These are phyloP conservation scores for Erebia epiphron DNA, from an alignment of 2,888 invertebrate species.

Conservation along the genomic window DNA sequence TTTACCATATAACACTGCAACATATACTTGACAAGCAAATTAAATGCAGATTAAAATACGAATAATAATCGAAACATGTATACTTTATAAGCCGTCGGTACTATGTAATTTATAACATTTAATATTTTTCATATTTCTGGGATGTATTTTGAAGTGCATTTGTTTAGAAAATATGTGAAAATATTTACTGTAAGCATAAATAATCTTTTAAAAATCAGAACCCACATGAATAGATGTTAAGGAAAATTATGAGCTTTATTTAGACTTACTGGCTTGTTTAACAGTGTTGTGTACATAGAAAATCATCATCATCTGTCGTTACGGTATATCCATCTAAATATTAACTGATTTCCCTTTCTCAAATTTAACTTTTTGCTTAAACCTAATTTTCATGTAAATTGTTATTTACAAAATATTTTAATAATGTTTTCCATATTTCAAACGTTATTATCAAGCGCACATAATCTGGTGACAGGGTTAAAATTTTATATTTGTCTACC, in stretches of 20 bases:
- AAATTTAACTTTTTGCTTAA: slow-evolving; percentile 23
- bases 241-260: slow-evolving; percentile 81
- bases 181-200: slow-evolving; percentile 13
- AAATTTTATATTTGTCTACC: slow-evolving; percentile 70
- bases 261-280: slow-evolving; percentile 80
- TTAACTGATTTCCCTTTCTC: slow-evolving; percentile 21
- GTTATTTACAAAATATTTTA: slow-evolving; percentile 15
- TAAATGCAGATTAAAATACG: neutral
- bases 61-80: slow-evolving; percentile 7
- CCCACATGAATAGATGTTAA: slow-evolving; percentile 74
- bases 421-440: slow-evolving; percentile 27
- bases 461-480: slow-evolving; percentile 79
- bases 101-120: neutral
- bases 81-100: neutral
- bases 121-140: slow-evolving; percentile 34
- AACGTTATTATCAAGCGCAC: slow-evolving; percentile 65
- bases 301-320: slow-evolving; percentile 50
- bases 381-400: slow-evolving; percentile 7
- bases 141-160: slow-evolving; percentile 10
- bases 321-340: slow-evolving; percentile 48
- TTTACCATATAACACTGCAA: neutral
- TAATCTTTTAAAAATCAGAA: slow-evolving; percentile 44
- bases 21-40: neutral
- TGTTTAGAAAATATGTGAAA: slow-evolving; percentile 9
- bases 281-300: slow-evolving; percentile 71